A percentile compares a stretch with the other conserved stretches of the same genome.
phyloP scores from a whole-genome alignment of 2,888 invertebrate genomes.

The Helleia helle region DNA sequence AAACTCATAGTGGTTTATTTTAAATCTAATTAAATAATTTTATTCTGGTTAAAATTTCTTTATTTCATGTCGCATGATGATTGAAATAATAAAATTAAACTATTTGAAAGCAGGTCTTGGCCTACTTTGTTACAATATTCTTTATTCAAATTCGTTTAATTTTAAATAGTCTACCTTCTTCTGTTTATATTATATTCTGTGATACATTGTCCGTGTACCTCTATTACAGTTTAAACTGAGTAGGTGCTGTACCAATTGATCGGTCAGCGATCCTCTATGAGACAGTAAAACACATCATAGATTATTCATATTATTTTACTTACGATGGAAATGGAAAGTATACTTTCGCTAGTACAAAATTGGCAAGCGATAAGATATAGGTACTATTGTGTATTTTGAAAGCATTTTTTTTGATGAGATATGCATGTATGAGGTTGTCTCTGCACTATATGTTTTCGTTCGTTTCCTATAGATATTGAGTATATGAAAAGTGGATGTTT shows the following conservation, averaged over 20 bases:
- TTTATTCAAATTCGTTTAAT: too few relatives aligned
- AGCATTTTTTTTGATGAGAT: constrained; percentile 12
- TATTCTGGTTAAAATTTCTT: too few relatives aligned
- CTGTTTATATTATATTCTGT: background rate
- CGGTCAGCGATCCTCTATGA: constrained; percentile 4
- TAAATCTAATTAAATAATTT: too few relatives aligned
- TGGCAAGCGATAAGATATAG: constrained; percentile 17
- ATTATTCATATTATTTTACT: constrained; percentile 19
- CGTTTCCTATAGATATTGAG: too few relatives aligned
- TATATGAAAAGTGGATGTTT: too few relatives aligned
- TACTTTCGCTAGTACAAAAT: constrained; percentile 44
- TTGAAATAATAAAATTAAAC: too few relatives aligned
- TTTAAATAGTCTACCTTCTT: background rate
- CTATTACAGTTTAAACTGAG: background rate
- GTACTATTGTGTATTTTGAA: constrained; percentile 14
- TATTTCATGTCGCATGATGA: too few relatives aligned
- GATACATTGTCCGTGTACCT: background rate
- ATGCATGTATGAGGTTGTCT: constrained; percentile 8
- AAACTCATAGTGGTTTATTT: too few relatives aligned
- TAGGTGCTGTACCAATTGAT: constrained; percentile 2
- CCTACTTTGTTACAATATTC: too few relatives aligned
- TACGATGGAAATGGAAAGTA: constrained; percentile 45
- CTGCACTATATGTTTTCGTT: too few relatives aligned
- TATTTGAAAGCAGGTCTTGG: too few relatives aligned
- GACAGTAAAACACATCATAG: background rate